phyloP scores from a whole-genome alignment of 2,113 vertebrate genomes.

The Patagioenas fasciata region DNA sequence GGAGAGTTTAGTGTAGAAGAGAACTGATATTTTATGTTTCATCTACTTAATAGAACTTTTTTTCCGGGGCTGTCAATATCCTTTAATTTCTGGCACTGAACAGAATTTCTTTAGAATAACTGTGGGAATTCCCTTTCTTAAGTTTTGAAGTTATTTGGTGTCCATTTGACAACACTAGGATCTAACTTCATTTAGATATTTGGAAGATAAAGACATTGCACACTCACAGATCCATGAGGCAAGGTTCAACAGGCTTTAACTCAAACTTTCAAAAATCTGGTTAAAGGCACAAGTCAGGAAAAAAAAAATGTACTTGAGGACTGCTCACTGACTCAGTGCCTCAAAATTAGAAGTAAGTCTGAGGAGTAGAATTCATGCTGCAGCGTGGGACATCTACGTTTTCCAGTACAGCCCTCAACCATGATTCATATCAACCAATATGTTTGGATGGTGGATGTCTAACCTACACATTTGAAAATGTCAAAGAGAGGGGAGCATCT shows the following conservation, averaged over 20 bases:
- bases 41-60: background rate
- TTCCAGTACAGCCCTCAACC: background rate
- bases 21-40: background rate
- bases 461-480: background rate
- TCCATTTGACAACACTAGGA: background rate
- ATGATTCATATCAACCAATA: background rate
- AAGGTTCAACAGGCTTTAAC: background rate
- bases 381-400: background rate
- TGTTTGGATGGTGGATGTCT: background rate
- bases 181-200: background rate
- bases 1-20: background rate
- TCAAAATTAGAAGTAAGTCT: background rate
- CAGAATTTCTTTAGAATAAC: background rate
- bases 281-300: background rate
- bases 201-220: background rate
- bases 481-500: background rate
- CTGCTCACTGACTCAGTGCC: background rate
- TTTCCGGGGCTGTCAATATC: background rate
- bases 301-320: background rate
- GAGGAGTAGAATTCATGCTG: background rate
- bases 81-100: background rate
- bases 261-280: background rate
- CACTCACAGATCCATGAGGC: accelerated
- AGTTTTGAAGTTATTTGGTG: background rate
- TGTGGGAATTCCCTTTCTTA: background rate